phyloP scores from a whole-genome alignment of 53 echinoderm and acorn worm genomes.

The Patiria pectinifera region DNA sequence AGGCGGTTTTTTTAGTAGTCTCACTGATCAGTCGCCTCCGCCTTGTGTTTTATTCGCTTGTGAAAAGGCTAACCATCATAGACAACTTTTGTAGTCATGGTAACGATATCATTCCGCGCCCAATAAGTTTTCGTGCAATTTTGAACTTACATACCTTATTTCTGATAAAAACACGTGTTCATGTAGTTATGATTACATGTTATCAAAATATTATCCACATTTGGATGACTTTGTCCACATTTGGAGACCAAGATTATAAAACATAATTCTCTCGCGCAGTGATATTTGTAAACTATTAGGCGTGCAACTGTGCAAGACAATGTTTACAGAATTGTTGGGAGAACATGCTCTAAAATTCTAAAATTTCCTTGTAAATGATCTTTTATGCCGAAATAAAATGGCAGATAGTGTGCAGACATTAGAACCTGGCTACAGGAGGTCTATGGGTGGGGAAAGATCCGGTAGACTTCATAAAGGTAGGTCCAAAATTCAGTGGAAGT shows the following conservation, averaged over 20 bases:
- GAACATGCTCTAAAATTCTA: not conserved
- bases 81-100: constrained; percentile 11
- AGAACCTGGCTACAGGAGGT: constrained; percentile 85
- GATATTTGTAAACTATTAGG: not conserved
- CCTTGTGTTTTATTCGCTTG: too few species aligned
- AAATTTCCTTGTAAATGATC: not conserved
- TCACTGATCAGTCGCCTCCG: too few species aligned
- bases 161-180: too few species aligned
- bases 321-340: too few species aligned
- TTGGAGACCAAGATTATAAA: not conserved
- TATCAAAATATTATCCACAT: too few species aligned
- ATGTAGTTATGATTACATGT: too few species aligned
- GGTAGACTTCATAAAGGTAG: constrained; percentile 95
- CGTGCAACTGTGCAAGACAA: too few species aligned
- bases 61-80: not conserved
- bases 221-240: not conserved
- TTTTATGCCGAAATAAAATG: constrained; percentile 60
- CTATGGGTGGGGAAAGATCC: constrained; percentile 76
- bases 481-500: too few species aligned
- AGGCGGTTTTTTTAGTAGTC: too few species aligned
- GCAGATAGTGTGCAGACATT: constrained; percentile 88
- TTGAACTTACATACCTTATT: too few species aligned
- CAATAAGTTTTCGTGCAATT: too few species aligned
- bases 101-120: constrained; percentile 9
- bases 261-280: not conserved